phyloP scores from a whole-genome alignment of 1,140 invertebrate genomes.

The Drosophila paulistorum region DNA sequence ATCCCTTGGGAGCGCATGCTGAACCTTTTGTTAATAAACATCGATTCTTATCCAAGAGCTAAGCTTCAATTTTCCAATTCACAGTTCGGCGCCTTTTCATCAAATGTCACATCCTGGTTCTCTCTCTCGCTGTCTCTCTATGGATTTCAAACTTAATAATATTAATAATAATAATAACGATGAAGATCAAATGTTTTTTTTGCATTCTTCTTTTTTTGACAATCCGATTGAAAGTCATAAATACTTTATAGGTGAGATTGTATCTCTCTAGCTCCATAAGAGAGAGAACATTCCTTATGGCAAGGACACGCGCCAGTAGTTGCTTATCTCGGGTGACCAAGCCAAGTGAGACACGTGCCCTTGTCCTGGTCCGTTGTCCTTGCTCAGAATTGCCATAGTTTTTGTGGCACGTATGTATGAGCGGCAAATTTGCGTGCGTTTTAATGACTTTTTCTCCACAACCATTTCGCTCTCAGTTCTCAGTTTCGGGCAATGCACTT shows the following conservation, averaged over 20 bases:
- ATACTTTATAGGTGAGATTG: conserved; percentile 49
- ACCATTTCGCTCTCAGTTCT: conserved; percentile 6
- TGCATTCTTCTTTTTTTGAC: conserved; percentile 49
- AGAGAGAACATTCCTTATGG: conserved; percentile 22
- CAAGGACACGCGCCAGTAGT: conserved; percentile 65
- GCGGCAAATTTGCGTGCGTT: conserved; percentile 80
- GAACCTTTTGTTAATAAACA: background rate
- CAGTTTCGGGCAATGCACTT: conserved; percentile 57
- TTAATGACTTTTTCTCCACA: conserved; percentile 73
- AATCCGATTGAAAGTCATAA: conserved; percentile 70
- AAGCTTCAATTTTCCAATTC: conserved; percentile 56
- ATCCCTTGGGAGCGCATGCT: conserved; percentile 8
- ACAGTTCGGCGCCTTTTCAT: conserved; percentile 46
- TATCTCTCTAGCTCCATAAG: conserved; percentile 40
- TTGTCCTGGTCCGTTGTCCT: conserved; percentile 57
- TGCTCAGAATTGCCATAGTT: conserved; percentile 49
- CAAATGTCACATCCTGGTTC: conserved; percentile 33
- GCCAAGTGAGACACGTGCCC: conserved; percentile 74
- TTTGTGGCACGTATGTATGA: conserved; percentile 35
- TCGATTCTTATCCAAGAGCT: conserved; percentile 9
- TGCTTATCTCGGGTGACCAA: conserved; percentile 82
- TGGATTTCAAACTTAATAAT: conserved; percentile 37
- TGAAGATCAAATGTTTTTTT: conserved; percentile 39
- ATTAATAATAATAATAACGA: conserved; percentile 79
- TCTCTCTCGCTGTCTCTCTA: conserved; percentile 6